A percentile compares a stretch with the other conserved stretches of the same genome.
These are phyloP conservation scores for Calameuta filiformis DNA, from an alignment of 2,888 invertebrate species.

Conservation along the genomic window DNA sequence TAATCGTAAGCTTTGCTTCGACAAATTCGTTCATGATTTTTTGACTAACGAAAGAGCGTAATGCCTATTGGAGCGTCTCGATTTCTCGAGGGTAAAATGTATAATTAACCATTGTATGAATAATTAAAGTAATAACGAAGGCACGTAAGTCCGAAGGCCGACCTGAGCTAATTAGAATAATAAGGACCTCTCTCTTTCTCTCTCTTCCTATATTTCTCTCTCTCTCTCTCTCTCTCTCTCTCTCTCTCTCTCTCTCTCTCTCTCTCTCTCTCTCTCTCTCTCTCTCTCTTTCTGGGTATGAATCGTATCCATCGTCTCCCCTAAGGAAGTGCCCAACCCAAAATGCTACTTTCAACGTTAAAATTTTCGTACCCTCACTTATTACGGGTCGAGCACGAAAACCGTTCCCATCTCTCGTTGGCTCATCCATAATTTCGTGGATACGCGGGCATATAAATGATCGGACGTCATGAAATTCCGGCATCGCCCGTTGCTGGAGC, in stretches of 20 bases:
- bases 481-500: slow-evolving; percentile 1
- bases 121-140: slow-evolving; percentile 41
- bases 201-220: neutral
- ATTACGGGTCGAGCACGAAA: neutral
- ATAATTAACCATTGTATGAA: slow-evolving; percentile 45
- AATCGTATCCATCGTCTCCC: neutral
- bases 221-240: neutral
- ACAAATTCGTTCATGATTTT: slow-evolving; percentile 12
- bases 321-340: neutral
- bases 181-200: neutral
- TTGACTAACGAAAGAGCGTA: slow-evolving; percentile 20
- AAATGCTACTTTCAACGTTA: neutral
- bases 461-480: slow-evolving; percentile 5
- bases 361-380: neutral
- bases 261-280: neutral
- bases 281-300: neutral
- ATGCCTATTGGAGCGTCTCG: slow-evolving; percentile 22
- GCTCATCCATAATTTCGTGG: neutral
- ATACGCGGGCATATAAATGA: slow-evolving; percentile 1
- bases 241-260: neutral
- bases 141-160: slow-evolving; percentile 29
- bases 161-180: slow-evolving; percentile 1
- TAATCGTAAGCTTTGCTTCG: neutral
- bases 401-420: neutral
- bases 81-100: slow-evolving; percentile 30